Conservation (phyloP, 2,797 vertebrate species). For the Scarus forsteni region DNA sequence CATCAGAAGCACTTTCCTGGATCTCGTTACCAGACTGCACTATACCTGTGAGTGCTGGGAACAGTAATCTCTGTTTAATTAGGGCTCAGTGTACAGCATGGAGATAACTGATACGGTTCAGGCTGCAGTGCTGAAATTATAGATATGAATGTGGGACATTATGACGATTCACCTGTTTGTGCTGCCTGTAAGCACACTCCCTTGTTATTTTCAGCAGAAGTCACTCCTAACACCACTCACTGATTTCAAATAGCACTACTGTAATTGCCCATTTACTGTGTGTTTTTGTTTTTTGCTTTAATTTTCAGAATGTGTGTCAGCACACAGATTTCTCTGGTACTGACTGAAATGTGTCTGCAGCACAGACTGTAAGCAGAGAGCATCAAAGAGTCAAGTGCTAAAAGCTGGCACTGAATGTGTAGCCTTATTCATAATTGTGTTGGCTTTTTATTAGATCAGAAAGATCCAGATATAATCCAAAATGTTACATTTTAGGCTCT, state of each 20-base stretch:
- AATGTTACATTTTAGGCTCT: not conserved
- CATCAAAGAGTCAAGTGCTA: conserved; percentile 2
- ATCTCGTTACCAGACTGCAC: conserved; percentile 36
- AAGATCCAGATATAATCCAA: not conserved
- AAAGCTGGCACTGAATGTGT: conserved; percentile 12
- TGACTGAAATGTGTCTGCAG: conserved; percentile 19
- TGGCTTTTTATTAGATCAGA: conserved; percentile 8
- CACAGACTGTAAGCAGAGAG: not conserved
- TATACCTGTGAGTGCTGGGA: conserved; percentile 42
- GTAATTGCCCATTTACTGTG: conserved; percentile 5
- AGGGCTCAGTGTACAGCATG: conserved; percentile 58
- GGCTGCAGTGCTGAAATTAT: conserved; percentile 45
- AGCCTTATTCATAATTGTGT: not conserved
- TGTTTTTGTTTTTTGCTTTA: conserved; percentile 13
- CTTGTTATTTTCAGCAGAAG: conserved; percentile 1
- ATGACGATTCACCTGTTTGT: conserved; percentile 42
- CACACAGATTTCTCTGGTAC: conserved; percentile 1
- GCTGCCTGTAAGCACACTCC: conserved; percentile 8
- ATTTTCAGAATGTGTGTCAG: not conserved
- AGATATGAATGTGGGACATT: conserved; percentile 58
- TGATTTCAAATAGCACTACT: conserved; percentile 38
- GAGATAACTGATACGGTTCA: conserved; percentile 38
- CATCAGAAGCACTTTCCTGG: conserved; percentile 41
- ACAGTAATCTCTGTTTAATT: conserved; percentile 64
- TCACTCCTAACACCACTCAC: conserved; percentile 36